Evolutionary conservation across 1,140 invertebrate genomes (phyloP).

Genomic region (Cryptotermes secundus): DNA sequence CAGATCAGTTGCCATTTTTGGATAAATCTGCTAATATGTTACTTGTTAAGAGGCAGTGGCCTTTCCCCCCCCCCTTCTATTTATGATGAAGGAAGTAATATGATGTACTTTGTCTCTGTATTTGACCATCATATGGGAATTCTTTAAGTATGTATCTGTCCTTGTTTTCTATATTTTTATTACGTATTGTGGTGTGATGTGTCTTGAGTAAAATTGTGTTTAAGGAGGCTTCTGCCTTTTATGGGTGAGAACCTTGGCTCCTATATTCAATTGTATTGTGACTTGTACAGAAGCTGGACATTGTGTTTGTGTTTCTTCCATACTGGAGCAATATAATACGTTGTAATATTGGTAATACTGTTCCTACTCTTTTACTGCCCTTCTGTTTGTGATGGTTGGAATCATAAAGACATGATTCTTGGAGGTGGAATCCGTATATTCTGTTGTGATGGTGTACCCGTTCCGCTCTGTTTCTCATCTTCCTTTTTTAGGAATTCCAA

Average conservation of each 20-base stretch:
- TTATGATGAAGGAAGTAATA: background rate
- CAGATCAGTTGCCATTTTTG: background rate
- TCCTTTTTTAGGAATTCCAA: too few species aligned
- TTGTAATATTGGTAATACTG: background rate
- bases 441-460: too few species aligned
- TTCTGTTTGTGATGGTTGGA: background rate
- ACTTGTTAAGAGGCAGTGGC: background rate
- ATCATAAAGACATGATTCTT: too few species aligned
- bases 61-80: background rate
- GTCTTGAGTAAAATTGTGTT: background rate
- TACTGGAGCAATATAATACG: conserved; percentile 4
- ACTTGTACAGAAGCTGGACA: background rate
- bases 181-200: background rate
- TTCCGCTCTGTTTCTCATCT: too few species aligned
- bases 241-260: background rate
- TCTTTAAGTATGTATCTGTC: background rate
- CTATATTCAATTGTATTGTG: background rate
- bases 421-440: too few species aligned
- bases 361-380: background rate
- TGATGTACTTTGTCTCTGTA: conserved; percentile 5
- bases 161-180: background rate
- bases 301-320: background rate
- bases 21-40: background rate
- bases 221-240: background rate
- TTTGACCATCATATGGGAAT: background rate